These are phyloP conservation scores for Suricata suricatta DNA, from an alignment of 2,113 vertebrate genomes.

Conservation along the genomic window DNA sequence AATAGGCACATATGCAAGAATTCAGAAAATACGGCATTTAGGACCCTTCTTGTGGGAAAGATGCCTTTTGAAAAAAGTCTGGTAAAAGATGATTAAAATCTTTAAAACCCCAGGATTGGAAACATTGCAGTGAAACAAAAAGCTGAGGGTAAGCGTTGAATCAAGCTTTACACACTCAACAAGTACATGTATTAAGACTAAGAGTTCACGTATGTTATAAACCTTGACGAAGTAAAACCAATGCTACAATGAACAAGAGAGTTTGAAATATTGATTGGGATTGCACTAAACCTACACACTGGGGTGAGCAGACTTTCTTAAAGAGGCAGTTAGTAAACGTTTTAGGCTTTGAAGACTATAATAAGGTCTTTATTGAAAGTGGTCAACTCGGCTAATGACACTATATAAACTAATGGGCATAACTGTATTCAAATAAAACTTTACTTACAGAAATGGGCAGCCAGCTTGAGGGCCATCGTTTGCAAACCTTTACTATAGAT, in stretches of 20 bases:
- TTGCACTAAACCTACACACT: neutral
- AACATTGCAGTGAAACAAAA: neutral
- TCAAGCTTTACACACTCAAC: neutral
- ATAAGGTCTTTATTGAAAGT: neutral
- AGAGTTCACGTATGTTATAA: neutral
- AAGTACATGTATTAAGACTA: neutral
- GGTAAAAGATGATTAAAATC: neutral
- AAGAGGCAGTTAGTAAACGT: neutral
- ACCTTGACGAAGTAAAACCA: neutral
- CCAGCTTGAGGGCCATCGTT: neutral
- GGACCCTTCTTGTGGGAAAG: neutral
- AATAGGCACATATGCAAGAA: fast-evolving
- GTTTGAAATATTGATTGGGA: neutral
- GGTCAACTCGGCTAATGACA: fast-evolving
- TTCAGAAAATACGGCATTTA: neutral
- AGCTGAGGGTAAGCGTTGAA: neutral
- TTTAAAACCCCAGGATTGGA: neutral
- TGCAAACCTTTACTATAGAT: neutral
- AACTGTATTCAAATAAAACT: neutral
- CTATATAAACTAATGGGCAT: too few relatives aligned
- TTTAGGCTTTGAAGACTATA: neutral
- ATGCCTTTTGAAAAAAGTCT: neutral
- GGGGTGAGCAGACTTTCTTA: neutral
- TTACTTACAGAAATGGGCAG: neutral
- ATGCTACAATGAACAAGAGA: neutral